Percentiles rank a stretch among this genome's conserved stretches.
Conservation (phyloP, 2,797 vertebrate genomes). For the Microcaecilia unicolor region DNA sequence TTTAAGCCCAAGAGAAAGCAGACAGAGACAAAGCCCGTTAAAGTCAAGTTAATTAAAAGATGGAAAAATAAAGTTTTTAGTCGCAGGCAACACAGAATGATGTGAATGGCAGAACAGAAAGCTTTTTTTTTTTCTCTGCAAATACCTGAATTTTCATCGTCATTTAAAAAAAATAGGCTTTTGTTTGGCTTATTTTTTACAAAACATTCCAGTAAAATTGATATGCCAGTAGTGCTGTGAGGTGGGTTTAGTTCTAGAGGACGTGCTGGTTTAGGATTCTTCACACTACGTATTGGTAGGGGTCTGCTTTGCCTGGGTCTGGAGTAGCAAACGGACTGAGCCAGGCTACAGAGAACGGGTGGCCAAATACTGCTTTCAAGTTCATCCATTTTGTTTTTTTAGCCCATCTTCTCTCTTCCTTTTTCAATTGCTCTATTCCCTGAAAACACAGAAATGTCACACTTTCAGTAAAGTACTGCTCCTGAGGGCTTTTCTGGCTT, state of each 20-base stretch:
- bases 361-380: conserved; percentile 95
- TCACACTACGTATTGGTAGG: conserved; percentile 96
- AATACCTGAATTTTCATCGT: conserved; percentile 50
- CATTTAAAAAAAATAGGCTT: conserved; percentile 10
- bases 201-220: conserved; percentile 52
- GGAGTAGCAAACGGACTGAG: conserved; percentile 87
- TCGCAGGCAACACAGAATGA: too few relatives aligned
- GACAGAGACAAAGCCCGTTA: conserved; percentile 49
- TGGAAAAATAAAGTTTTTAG: conserved; percentile 38
- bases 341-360: conserved; percentile 93
- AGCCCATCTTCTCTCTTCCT: conserved; percentile 94
- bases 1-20: conserved; percentile 50
- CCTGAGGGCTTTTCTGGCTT: too few relatives aligned
- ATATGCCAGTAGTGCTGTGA: conserved; percentile 38
- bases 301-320: conserved; percentile 89
- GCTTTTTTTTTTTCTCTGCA: conserved; percentile 48
- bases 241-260: conserved; percentile 42
- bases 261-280: conserved; percentile 46
- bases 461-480: conserved; percentile 59
- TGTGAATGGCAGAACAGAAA: neutral
- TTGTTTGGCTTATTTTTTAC: conserved; percentile 28
- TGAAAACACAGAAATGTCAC: conserved; percentile 79
- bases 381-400: conserved; percentile 98
- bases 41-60: conserved; percentile 33
- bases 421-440: conserved; percentile 98